Evolutionary conservation across 2,113 vertebrate species (phyloP), one percentile per base, ranked within the genome.

Genomic region (Murina feae): DNA sequence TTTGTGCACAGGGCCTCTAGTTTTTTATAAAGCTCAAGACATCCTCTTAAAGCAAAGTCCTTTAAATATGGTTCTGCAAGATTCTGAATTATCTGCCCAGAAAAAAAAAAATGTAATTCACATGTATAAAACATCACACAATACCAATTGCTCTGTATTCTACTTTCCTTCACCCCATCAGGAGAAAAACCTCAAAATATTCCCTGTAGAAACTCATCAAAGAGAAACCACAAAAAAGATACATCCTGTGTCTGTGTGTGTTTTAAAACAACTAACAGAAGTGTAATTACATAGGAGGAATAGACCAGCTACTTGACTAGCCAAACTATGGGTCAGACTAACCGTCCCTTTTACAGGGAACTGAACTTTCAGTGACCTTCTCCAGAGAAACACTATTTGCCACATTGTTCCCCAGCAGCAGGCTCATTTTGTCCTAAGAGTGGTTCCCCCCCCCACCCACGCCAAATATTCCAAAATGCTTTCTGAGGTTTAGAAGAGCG

Each of bases 221-320:
- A 97, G 96, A 90, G 71, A 91, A 95, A 90, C 96, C 96, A 95
- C 92, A 93, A 83, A 90, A 93, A 89, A 86, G 74, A 93, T 28
- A 93, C 72, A 94, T 83, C 35, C 81, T 95, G 78, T 60, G 94
- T 88, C 76, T 94, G 20, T 93, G 66, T 86, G 32, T 96, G 55
- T 94, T 96, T 92, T 69, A 72, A 90, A 96, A 90, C 87, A 96
- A 89, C 86, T 91, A 94, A 85, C 91, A 96, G 87, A 93, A 88
- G 88, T 83, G 44, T 96, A 97, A 97, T 97, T 96, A 97, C 42
- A 97, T 44, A 86, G 93, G 39, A 95, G 76, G 20, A 80, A 78
- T 13, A 96, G 65, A 90, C 68, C 49, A 93, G 63, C 42, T 79
- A 93, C 58, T 85, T 92, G 49, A 75, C 87, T 75, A 75, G 88